A percentile compares a stretch with the other conserved stretches of the same genome.
phyloP scores from a whole-genome alignment of 2,113 vertebrate species.

The cattle (Bos taurus) region ARS-UCD2.0 NC_037343.1:45143501-45144000 shows the following conservation, averaged over 20 bases:
- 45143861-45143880: background rate
- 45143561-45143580: background rate
- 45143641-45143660: background rate
- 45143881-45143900: background rate
- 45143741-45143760: background rate
- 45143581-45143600: background rate
- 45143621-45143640: background rate
- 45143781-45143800: background rate
- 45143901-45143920: background rate
- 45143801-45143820: background rate
- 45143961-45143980: rapidly evolving
- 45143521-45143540: background rate
- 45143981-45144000: rapidly evolving
- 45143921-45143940: rapidly evolving
- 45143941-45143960: background rate
- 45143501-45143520: background rate
- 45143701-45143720: background rate
- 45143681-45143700: background rate
- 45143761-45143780: background rate
- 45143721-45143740: background rate
- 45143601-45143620: background rate
- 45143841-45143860: background rate
- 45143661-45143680: background rate
- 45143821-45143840: background rate
- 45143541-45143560: background rate